phyloP scores from a whole-genome alignment of 2,113 vertebrate genomes.

The Dascyllus trimaculatus region DNA sequence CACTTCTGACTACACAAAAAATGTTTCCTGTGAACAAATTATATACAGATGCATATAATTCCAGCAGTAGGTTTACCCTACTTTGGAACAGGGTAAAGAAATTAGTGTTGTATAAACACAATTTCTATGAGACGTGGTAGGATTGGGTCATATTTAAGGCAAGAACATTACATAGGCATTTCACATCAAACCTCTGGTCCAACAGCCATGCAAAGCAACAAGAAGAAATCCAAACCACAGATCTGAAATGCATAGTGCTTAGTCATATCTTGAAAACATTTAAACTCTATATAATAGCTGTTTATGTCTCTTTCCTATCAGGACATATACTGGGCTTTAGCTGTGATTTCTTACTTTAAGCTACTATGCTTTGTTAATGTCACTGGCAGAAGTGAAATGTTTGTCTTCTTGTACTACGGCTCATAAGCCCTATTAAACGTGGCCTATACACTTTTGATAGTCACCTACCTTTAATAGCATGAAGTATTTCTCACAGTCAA shows the following conservation, averaged over 20 bases:
- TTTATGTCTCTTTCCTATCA: neutral
- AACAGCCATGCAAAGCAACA: neutral
- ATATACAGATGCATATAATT: too few relatives aligned
- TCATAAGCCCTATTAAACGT: neutral
- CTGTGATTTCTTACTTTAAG: neutral
- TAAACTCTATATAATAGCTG: neutral
- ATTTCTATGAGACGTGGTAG: neutral
- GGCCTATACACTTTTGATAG: neutral
- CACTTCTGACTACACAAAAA: neutral
- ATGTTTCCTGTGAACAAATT: too few relatives aligned
- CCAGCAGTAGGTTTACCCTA: neutral
- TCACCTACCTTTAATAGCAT: constrained; percentile 14
- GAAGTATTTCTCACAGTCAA: constrained; percentile 23
- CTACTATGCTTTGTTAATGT: too few relatives aligned
- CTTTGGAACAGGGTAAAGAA: neutral
- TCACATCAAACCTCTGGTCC: neutral
- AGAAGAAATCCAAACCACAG: neutral
- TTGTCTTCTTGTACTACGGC: neutral
- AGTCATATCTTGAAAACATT: neutral
- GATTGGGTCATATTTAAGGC: too few relatives aligned
- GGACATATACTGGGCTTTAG: neutral
- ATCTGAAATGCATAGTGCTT: neutral
- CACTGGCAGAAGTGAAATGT: neutral
- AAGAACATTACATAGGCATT: neutral
- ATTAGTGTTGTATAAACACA: neutral